Evolutionary conservation across 2,113 vertebrate species (phyloP).

Genomic region (Rattus rattus): DNA sequence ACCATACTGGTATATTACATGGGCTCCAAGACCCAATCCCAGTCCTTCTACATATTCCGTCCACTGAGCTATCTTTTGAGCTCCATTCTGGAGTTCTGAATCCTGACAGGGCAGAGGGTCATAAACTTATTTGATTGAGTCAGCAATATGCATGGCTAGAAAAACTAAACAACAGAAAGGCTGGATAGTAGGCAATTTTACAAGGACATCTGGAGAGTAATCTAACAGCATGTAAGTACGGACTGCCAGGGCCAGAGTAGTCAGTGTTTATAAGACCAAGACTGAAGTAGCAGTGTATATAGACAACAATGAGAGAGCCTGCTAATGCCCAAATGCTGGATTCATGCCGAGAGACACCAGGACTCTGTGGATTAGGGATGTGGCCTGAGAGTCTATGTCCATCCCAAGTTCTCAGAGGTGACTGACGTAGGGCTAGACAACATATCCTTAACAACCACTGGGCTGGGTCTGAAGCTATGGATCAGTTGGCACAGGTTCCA

Average conservation of each 20-base stretch:
- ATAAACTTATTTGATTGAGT: not conserved
- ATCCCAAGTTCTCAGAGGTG: not conserved
- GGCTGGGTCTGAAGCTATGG: not conserved
- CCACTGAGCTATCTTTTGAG: not conserved
- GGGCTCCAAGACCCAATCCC: not conserved
- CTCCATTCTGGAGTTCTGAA: not conserved
- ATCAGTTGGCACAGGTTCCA: not conserved
- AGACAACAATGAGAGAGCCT: too few relatives aligned
- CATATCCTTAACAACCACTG: not conserved
- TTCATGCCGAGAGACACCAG: not conserved
- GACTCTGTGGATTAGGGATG: not conserved
- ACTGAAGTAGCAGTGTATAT: rapidly evolving
- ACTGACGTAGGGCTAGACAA: too few relatives aligned
- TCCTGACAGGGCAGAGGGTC: not conserved
- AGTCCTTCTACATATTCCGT: not conserved
- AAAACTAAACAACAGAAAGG: not conserved
- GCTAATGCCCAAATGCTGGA: not conserved
- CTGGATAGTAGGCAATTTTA: not conserved
- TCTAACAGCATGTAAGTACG: not conserved
- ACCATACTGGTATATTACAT: not conserved
- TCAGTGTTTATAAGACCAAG: not conserved
- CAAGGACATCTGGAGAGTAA: not conserved
- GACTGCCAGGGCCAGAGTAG: not conserved
- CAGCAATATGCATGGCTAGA: not conserved
- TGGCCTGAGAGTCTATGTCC: not conserved